Conservation (phyloP, 2,113 vertebrate species). For the Syngnathus scovelli region DNA sequence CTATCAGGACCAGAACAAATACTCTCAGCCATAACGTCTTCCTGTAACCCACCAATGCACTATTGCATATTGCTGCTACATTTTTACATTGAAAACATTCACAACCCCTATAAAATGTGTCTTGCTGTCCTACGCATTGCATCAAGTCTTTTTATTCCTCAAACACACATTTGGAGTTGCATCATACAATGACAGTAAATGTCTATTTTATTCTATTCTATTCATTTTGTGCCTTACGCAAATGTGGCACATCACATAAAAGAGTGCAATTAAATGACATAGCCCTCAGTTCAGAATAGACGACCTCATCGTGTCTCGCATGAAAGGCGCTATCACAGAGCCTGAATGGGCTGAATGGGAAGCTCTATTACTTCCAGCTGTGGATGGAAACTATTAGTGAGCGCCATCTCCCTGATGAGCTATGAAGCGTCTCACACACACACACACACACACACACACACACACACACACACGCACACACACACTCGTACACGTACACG, state of each 20-base stretch:
- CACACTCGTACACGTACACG: slow-evolving; percentile 20
- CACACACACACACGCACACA: slow-evolving; percentile 18
- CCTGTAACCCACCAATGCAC: background rate
- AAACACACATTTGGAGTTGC: background rate
- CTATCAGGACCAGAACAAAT: background rate
- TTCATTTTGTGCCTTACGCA: slow-evolving; percentile 5
- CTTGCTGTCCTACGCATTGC: background rate
- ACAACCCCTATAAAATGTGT: background rate
- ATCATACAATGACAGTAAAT: background rate
- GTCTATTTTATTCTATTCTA: background rate
- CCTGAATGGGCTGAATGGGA: slow-evolving; percentile 55
- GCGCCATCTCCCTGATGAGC: slow-evolving; percentile 60
- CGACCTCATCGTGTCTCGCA: slow-evolving; percentile 2
- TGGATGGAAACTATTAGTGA: slow-evolving; percentile 80
- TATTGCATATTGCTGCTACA: no score
- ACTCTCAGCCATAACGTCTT: background rate
- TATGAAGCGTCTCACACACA: slow-evolving; percentile 44
- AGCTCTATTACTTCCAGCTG: slow-evolving; percentile 80
- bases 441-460: slow-evolving; percentile 28
- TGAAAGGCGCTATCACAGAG: slow-evolving; percentile 55
- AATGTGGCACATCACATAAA: slow-evolving; percentile 13
- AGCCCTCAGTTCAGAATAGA: background rate
- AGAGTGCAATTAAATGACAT: slow-evolving; percentile 3
- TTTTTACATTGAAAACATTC: no score
- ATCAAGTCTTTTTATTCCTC: background rate